Evolutionary conservation across 2,797 vertebrate genomes (phyloP), one percentile per base, ranked within the genome.

Genomic region (Anisognathus igniventris): DNA sequence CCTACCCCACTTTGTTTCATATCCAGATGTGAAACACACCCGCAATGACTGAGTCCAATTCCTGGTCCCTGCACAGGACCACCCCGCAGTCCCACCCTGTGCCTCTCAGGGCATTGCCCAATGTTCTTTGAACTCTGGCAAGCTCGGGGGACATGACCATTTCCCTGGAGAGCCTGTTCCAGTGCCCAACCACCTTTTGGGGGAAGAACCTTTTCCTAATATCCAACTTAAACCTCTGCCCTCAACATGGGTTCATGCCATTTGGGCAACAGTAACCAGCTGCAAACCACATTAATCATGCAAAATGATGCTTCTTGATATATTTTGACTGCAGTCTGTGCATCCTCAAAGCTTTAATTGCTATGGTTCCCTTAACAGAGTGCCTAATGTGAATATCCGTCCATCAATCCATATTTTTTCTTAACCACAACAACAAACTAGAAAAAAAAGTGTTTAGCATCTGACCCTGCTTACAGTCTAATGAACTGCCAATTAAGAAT

Each of bases 11-110:
- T 78, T 68, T 44, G 27, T 17, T 71, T 71, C 33, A 35, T 12
- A 47, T 27, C 15, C 51, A 53, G 30, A 21, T 2, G 3, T 77
- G 30, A 70, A 71, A 31, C 37, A 33, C 25, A 58, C 14, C 12
- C 0, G 0, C 39, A 47, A 31, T 25, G 39, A 40, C 1, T 50
- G 21, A 57, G 24, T 39, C n/a, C 57, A 51, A 0, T 14, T 51
- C 28, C 24, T 30, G 37, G 24, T 6, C 28, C n/a, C 37, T 45
- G 37, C 44, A 20, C 42, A 33, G 50, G 37, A 57, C 7, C 17
- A 22, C 14, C 20, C 28, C 40, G 37, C 27, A 68, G 37, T 24
- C 35, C 40, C 56, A 33, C 8, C n/a, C 11, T 13, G 14, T 39
- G n/a, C 14, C 14, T 30, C 44, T 35, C 37, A 57, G 18, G 27